Evolutionary conservation across 1,140 invertebrate genomes (phyloP).

Genomic region (Aphis gossypii): DNA sequence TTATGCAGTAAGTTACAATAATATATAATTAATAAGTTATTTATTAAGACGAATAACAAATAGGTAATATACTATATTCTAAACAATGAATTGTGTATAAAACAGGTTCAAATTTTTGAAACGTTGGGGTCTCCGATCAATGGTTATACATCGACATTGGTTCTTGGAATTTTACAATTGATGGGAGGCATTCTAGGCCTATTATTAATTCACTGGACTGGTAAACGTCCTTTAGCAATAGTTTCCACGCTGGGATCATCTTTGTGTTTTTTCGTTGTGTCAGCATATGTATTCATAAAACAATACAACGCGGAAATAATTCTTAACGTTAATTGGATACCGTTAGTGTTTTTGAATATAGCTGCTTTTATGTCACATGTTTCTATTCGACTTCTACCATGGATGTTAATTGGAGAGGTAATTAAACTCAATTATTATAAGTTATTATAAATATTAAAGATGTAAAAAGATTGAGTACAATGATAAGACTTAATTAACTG

Average conservation of each 20-base stretch:
- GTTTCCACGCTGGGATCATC: constrained; percentile 72
- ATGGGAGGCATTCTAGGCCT: constrained; percentile 72
- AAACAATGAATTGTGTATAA: constrained; percentile 13
- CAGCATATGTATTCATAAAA: constrained; percentile 67
- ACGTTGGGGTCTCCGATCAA: constrained; percentile 74
- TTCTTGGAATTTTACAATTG: constrained; percentile 74
- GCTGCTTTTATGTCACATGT: constrained; percentile 74
- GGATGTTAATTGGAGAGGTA: constrained; percentile 80
- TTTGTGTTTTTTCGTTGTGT: constrained; percentile 70
- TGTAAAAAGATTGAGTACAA: neutral
- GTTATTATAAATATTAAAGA: neutral
- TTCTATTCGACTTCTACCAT: constrained; percentile 76
- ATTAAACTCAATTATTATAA: constrained; percentile 59
- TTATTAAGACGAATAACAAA: neutral
- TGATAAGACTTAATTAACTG: neutral
- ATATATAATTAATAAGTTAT: neutral
- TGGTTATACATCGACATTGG: constrained; percentile 75
- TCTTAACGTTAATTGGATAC: constrained; percentile 68
- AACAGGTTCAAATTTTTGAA: constrained; percentile 70
- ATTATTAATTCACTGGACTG: constrained; percentile 72
- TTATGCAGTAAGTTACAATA: constrained; percentile 69
- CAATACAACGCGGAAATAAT: constrained; percentile 9
- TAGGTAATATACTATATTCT: neutral
- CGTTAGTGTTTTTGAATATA: constrained; percentile 71
- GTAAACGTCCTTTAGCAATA: constrained; percentile 74